Base-by-base conservation (phyloP, 1,140 invertebrate genomes). In the Palaemon carinicauda region DNA sequence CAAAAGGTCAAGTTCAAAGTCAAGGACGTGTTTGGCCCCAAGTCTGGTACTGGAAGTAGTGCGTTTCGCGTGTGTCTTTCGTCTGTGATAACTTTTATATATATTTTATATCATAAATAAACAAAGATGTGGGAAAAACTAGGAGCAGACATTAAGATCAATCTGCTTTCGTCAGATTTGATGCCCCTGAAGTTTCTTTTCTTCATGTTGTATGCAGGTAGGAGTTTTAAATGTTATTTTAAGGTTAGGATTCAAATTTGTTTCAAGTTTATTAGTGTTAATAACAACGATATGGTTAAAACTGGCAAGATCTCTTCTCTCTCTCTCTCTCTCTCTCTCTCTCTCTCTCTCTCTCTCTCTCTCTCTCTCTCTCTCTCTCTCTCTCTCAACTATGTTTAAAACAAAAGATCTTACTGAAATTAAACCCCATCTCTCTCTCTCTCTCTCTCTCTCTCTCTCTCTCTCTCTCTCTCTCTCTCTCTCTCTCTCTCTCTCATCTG, bases 151-250 rank as follows among this genome's bases (percentile, higher is more conserved):
- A 86, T 86, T 19, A 86, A 86, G 56, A 60, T 86, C 50, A 86
- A 86, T 60, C 77, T 86, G 41, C 56, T 86, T 33, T 86, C 84
- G 31, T 80, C 84, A 19, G 84, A 86, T 75, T 29, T 86, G 56
- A 86, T 86, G 84, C 78, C 83, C 3, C 60, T 86, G 33, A 86
- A 86, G 29, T 86, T 86, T 52, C 84, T 86, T 60, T 86, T 86
- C 84, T 80, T 86, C 77, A 86, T 86, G 84, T 52, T 86, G 12
- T 86, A 80, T 33, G 84, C 84, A 33, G 84, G 84, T 86, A 21
- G 80, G 84, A 73, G 14, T 12, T 0, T 50, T 3, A 24, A 0
- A 24, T 5, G 15, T 24, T n/a, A 24, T 21, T 27, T 7, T 7
- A 4, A 52, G 27, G 19, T 17, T n/a, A n/a, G n/a, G n/a, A n/a